Evolutionary conservation across 2,113 vertebrate species (phyloP).

Genomic region (Boleophthalmus pectinirostris): DNA sequence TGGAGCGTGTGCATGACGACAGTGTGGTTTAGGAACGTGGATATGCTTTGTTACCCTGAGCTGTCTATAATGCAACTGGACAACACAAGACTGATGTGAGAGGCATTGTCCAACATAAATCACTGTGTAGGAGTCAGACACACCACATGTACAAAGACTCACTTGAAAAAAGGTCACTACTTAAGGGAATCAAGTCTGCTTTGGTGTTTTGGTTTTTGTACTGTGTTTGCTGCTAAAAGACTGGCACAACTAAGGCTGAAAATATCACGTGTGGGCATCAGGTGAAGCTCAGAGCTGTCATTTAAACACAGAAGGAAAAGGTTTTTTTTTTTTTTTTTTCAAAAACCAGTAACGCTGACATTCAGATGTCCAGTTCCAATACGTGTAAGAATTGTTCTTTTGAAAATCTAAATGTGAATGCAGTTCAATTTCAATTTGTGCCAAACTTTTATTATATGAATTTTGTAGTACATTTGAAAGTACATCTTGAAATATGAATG

Average conservation of each 20-base stretch:
- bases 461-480: neutral
- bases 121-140: neutral
- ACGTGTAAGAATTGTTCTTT: neutral
- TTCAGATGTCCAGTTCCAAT: neutral
- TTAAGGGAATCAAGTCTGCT: neutral
- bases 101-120: neutral
- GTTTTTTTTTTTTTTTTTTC: neutral
- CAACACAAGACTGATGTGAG: neutral
- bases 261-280: neutral
- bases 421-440: neutral
- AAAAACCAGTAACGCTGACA: neutral
- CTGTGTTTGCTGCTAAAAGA: neutral
- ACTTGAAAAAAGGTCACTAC: neutral
- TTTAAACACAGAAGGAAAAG: neutral
- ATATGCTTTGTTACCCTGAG: constrained; percentile 2
- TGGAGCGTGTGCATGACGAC: neutral
- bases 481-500: neutral
- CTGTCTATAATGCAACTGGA: neutral
- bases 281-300: neutral
- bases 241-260: neutral
- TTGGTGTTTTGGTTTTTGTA: neutral
- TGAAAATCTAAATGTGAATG: neutral
- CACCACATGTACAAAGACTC: neutral
- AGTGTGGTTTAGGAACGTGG: constrained; percentile 1
- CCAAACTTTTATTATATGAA: neutral